Evolutionary conservation across 2,113 vertebrate genomes (phyloP).

Genomic region (Macrotus californicus): DNA sequence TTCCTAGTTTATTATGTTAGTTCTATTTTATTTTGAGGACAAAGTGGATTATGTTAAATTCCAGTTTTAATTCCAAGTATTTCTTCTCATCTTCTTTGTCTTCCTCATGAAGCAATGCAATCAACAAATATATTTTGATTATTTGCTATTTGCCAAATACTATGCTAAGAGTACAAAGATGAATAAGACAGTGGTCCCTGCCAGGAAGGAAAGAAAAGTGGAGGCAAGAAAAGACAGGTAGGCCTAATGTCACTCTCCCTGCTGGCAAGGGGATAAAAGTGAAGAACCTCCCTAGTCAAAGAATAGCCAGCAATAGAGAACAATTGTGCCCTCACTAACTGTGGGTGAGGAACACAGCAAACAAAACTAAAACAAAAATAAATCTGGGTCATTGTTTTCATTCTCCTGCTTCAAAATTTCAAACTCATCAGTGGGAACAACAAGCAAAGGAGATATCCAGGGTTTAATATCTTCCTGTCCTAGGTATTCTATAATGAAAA

Average conservation of each 20-base stretch:
- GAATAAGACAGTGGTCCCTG: not conserved
- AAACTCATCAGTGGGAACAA: not conserved
- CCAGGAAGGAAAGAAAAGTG: not conserved
- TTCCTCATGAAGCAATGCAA: not conserved
- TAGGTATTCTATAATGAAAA: not conserved
- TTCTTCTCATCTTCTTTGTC: not conserved
- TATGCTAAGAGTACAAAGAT: not conserved
- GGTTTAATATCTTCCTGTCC: not conserved
- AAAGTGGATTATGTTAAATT: not conserved
- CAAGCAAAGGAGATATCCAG: not conserved
- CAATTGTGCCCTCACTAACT: not conserved
- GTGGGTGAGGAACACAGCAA: not conserved
- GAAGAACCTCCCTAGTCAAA: not conserved
- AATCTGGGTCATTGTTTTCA: not conserved
- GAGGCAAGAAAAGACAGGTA: not conserved
- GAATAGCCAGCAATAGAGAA: fast-evolving
- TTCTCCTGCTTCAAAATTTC: not conserved
- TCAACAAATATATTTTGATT: not conserved
- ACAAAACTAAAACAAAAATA: not conserved
- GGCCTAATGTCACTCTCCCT: not conserved
- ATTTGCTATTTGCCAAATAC: not conserved
- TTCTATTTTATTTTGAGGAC: not conserved
- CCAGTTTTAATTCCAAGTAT: not conserved
- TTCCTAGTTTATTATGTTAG: not conserved
- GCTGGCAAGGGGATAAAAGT: not conserved